A percentile compares a stretch with the other conserved stretches of the same genome.
These are phyloP conservation scores for Plumapathes pennacea DNA, from an alignment of 92 coral and sea anemone genomes.

Conservation along the genomic window DNA sequence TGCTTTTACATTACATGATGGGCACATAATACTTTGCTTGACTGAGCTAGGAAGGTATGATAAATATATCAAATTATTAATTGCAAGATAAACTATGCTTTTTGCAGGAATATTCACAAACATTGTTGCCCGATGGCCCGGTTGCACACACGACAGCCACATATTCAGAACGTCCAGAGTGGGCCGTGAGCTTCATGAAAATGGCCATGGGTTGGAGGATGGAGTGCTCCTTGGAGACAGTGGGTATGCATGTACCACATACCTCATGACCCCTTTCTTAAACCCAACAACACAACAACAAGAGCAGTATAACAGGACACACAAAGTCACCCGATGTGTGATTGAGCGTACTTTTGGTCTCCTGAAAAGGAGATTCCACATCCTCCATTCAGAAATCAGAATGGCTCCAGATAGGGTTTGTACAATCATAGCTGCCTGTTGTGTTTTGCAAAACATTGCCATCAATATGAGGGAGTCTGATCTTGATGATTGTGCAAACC, in stretches of 20 bases:
- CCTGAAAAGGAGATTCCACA: conserved; percentile 54
- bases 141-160: conserved; percentile 32
- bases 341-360: conserved; percentile 56
- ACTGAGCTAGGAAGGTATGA: no score
- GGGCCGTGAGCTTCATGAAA: conserved; percentile 30
- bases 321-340: conserved; percentile 41
- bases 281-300: conserved; percentile 30
- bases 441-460: conserved; percentile 66
- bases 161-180: conserved; percentile 38
- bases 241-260: conserved; percentile 59
- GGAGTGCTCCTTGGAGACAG: conserved; percentile 65
- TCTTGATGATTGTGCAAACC: conserved; percentile 14
- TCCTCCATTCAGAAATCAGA: conserved; percentile 53
- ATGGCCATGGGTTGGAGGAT: conserved; percentile 38
- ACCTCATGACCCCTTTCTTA: conserved; percentile 50
- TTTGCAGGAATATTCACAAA: conserved; percentile 37
- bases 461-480: conserved; percentile 46
- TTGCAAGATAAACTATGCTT: no score
- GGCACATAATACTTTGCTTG: no score
- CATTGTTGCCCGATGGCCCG: conserved; percentile 41
- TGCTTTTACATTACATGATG: no score
- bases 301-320: conserved; percentile 31
- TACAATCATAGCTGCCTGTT: conserved; percentile 60
- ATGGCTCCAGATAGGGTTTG: conserved; percentile 68
- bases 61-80: no score